A percentile compares a stretch with the other conserved stretches of the same genome.
Evolutionary conservation across 2,113 vertebrate genomes (phyloP).

Genomic region (Cryptomyrus ogoouensis): DNA sequence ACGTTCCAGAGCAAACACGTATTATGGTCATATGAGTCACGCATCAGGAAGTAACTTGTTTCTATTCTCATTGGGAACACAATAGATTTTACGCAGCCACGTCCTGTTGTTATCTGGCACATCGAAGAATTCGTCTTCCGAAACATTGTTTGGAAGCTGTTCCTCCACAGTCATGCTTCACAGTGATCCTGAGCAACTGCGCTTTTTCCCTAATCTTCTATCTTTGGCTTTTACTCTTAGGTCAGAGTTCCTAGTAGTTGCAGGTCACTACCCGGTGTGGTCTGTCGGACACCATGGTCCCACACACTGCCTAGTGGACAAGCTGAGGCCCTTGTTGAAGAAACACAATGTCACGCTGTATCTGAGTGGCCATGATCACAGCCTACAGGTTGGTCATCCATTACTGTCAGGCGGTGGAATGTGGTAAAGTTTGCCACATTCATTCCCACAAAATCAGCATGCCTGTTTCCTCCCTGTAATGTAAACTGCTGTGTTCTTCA

Average conservation of each 20-base stretch:
- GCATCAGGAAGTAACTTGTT: background rate
- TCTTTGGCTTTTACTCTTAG: slow-evolving; percentile 30
- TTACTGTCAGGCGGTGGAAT: background rate
- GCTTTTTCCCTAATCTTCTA: background rate
- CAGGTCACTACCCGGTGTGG: slow-evolving; percentile 60
- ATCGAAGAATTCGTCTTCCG: background rate
- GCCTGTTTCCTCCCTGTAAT: background rate
- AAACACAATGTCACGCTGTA: slow-evolving; percentile 51
- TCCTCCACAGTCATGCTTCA: background rate
- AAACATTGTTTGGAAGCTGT: background rate
- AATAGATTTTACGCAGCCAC: background rate
- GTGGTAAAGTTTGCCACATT: background rate
- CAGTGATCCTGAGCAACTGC: background rate
- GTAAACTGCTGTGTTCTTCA: background rate
- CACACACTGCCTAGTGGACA: slow-evolving; percentile 47
- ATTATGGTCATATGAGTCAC: background rate
- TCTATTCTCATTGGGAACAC: background rate
- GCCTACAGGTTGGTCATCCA: slow-evolving; percentile 47
- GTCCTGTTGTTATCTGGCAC: background rate
- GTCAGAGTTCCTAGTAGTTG: slow-evolving; percentile 55
- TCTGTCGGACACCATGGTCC: slow-evolving; percentile 60
- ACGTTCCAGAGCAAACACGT: background rate
- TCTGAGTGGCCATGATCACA: slow-evolving; percentile 56
- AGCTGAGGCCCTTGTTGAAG: slow-evolving; percentile 54
- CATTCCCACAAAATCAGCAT: background rate